A percentile compares a stretch with the other conserved stretches of the same genome.
Conservation (phyloP, 2,113 vertebrate genomes). For the Empidonax traillii region DNA sequence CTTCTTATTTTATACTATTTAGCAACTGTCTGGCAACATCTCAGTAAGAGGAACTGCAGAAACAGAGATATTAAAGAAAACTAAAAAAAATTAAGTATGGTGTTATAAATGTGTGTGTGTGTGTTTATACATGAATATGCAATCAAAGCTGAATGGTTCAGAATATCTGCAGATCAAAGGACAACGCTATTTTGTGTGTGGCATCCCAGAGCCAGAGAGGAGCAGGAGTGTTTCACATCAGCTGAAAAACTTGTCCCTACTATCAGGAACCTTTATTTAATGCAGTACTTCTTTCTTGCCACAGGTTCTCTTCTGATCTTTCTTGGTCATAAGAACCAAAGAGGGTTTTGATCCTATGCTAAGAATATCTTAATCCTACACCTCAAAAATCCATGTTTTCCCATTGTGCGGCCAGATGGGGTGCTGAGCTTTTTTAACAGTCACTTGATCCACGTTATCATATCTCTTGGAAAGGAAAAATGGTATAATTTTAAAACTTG, state of each 20-base stretch:
- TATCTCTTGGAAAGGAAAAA: neutral
- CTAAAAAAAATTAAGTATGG: neutral
- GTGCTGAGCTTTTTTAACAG: neutral
- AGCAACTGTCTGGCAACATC: neutral
- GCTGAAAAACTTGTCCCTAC: neutral
- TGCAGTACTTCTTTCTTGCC: neutral
- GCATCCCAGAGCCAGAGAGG: neutral
- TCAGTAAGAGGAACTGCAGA: neutral
- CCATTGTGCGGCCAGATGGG: neutral
- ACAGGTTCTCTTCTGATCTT: neutral
- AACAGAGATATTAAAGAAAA: neutral
- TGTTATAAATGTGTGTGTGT: neutral
- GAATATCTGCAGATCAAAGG: neutral
- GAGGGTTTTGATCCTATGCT: neutral
- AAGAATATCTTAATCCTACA: neutral
- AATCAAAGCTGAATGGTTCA: neutral
- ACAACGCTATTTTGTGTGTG: neutral
- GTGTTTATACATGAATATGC: too few species aligned
- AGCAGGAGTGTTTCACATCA: accelerated
- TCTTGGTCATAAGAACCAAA: neutral
- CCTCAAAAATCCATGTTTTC: neutral
- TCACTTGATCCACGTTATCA: neutral
- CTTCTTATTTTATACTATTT: neutral
- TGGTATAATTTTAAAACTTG: accelerated
- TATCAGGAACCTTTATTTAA: neutral